These are phyloP conservation scores for Athene noctua DNA, from an alignment of 2,113 vertebrate species.

Conservation along the genomic window DNA sequence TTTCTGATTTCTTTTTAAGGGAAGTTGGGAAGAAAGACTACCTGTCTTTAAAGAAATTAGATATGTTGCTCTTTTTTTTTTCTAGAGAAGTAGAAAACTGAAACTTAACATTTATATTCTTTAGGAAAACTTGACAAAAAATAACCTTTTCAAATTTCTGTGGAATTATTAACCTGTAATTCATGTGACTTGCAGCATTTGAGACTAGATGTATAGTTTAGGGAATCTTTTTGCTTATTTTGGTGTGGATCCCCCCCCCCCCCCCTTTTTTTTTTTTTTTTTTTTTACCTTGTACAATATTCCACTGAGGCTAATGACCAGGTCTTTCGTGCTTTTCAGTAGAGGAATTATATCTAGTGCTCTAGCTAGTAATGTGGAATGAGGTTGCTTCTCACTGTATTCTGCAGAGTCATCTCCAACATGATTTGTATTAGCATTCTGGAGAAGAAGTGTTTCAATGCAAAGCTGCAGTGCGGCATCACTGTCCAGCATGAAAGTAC, in stretches of 20 bases:
- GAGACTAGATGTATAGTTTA: background rate
- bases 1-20: background rate
- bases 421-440: slow-evolving; percentile 52
- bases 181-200: background rate
- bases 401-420: slow-evolving; percentile 46
- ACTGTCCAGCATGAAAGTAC: slow-evolving; percentile 85
- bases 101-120: background rate
- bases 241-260: too few species aligned
- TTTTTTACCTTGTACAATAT: slow-evolving; percentile 84
- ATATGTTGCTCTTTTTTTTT: background rate
- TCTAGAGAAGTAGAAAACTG: background rate
- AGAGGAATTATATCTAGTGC: slow-evolving; percentile 84
- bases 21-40: background rate
- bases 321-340: slow-evolving; percentile 77
- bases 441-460: slow-evolving; percentile 87
- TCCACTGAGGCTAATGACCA: slow-evolving; percentile 82
- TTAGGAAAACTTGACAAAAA: background rate
- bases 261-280: too few species aligned
- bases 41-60: background rate
- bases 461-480: slow-evolving; percentile 86
- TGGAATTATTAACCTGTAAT: background rate
- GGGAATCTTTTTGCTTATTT: background rate
- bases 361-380: slow-evolving; percentile 71
- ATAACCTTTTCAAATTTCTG: background rate
- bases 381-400: slow-evolving; percentile 4